Evolutionary conservation across 2,113 vertebrate genomes (phyloP), one percentile per base, ranked within the genome.

Genomic region (Pavo muticus): DNA sequence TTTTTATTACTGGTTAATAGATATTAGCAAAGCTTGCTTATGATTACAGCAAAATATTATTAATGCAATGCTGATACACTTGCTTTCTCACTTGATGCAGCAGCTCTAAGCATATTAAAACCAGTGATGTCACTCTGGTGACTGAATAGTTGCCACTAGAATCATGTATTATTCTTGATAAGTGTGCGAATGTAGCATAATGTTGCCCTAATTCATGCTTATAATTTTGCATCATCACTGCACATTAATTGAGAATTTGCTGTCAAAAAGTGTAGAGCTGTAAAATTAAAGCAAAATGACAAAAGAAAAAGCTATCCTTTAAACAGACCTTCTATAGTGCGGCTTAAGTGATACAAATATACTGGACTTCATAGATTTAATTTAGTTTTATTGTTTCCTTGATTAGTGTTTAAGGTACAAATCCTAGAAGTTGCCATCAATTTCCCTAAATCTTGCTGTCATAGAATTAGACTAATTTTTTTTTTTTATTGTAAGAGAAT

Each of bases 1-100:
- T 79, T 78, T 94, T 81, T 7, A 72, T 89, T 68, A 42, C 70
- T 87, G 73, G 56, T 72, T 89, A 89, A 69, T 91, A 78, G 25
- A 24, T 78, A 72, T 84, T 82, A 92, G 20, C 71, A 89, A 91
- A 87, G 48, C 45, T 70, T 80, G 45, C 71, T 95, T 91, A 72
- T 68, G 61, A 75, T 81, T 86, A 59, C 65, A 91, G 64, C 47
- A 88, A 88, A 93, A 76, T 30, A 37, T 89, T 30, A 37, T 89
- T 93, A 95, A 93, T 87, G 61, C 50, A 94, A 57, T 74, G 79
- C 42, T 71, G 65, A 77, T 90, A 42, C 68, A 84, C 87, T 80
- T 91, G 67, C 91, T 91, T 96, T 94, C 91, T 93, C 85, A 92
- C 77, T 94, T 96, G 91, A 70, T 93, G 71, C 64, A 91, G 68